Evolutionary conservation across 1,140 invertebrate genomes (phyloP), one percentile per base, ranked within the genome.

Genomic region (Papilio polyxenes): DNA sequence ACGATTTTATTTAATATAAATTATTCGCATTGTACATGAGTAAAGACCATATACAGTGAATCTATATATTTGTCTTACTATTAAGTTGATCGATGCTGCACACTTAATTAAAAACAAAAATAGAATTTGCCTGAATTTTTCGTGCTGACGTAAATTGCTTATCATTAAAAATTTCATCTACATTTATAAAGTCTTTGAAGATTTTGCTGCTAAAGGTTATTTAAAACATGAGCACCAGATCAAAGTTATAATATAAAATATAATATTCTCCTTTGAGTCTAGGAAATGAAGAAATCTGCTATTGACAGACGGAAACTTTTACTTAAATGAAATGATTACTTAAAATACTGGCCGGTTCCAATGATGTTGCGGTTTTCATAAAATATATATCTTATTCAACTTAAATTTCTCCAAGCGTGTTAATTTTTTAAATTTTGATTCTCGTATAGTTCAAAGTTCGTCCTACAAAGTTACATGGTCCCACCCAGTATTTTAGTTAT

Each of bases 241-340:
- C 75, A 53, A 53, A 77, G 75, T 53, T 23, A 59, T 40, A 82
- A 83, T 82, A 83, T 85, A 83, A 31, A 31, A 31, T 82, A 72
- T 82, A 51, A 76, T 81, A 82, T 81, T 82, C 76, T 81, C 72
- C 81, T 84, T 83, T 82, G 83, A 81, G 83, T 81, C 75, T 84
- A 59, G 80, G 74, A 82, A 84, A 75, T 84, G 81, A 79, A 84
- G 82, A 79, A 10, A 59, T 59, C 81, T 85, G 83, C 59, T 84
- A 85, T 82, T 85, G 85, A 84, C 83, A 85, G 83, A 51, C 20
- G 49, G 49, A 37, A 77, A 49, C 65, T 72, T 51, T 37, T 2
- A 75, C 74, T 75, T 15, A 44, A 77, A 20, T 77, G 4, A 56
- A 77, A 56, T 51, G 53, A 56, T 56, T 53, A 77, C 75, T 77